Percentiles rank a stretch among this genome's conserved stretches.
phyloP scores from a whole-genome alignment of 2,113 vertebrate species.

The Dasypus novemcinctus region DNA sequence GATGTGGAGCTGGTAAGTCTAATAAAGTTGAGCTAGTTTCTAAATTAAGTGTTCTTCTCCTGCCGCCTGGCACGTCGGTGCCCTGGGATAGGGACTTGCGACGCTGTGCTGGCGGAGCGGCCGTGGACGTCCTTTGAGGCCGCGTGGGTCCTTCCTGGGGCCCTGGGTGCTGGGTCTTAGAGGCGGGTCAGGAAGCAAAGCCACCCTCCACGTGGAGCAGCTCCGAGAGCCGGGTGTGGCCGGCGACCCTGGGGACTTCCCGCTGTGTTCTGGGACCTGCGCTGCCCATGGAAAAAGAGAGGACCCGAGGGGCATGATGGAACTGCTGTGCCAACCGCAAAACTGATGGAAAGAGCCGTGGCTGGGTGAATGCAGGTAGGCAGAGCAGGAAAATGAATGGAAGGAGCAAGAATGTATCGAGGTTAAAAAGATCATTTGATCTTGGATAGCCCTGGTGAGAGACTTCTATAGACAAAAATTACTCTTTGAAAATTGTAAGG shows the following conservation, averaged over 20 bases:
- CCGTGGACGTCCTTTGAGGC: neutral
- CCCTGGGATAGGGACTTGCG: neutral
- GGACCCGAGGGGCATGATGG: too few relatives aligned
- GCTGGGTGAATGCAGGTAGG: neutral
- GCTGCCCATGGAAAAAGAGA: neutral
- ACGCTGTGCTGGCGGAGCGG: fast-evolving
- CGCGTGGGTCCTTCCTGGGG: fast-evolving
- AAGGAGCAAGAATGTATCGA: neutral
- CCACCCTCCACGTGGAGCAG: fast-evolving
- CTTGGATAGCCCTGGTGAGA: neutral
- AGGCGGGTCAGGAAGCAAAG: neutral
- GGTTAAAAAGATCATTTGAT: neutral
- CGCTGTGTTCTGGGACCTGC: fast-evolving
- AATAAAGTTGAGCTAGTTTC: neutral
- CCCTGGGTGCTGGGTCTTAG: neutral
- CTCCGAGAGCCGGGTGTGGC: neutral
- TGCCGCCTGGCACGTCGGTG: neutral
- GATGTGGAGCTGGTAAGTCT: neutral
- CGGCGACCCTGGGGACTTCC: neutral
- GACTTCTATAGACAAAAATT: neutral
- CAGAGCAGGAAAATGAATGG: neutral
- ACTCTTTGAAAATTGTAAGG: neutral
- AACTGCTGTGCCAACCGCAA: neutral
- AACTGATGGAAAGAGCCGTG: fast-evolving
- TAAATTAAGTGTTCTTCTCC: neutral